Evolutionary conservation across 2,113 vertebrate species (phyloP).

Genomic region (Sinocyclocheilus anophthalmus): DNA sequence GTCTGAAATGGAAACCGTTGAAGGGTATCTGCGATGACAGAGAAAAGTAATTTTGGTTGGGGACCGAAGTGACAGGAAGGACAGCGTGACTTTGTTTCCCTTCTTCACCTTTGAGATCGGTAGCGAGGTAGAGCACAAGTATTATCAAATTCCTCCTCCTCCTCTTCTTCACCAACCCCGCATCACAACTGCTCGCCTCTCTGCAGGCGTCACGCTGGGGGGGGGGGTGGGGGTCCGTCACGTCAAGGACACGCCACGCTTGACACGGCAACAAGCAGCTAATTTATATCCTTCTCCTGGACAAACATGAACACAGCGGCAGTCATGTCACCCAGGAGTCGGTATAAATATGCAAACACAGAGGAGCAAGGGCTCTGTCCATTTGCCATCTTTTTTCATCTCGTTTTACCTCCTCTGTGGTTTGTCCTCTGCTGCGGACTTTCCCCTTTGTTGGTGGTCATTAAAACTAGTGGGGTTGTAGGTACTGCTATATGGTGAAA

Average conservation of each 20-base stretch:
- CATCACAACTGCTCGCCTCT: not conserved
- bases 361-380: constrained; percentile 3
- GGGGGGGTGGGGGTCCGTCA: too few species aligned
- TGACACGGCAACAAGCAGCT: constrained; percentile 48
- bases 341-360: constrained; percentile 51
- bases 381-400: not conserved
- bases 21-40: constrained; percentile 29
- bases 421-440: constrained; percentile 39
- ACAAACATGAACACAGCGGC: constrained; percentile 46
- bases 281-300: constrained; percentile 48
- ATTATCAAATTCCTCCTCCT: constrained; percentile 35
- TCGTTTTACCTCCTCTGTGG: constrained; percentile 28
- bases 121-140: constrained; percentile 21
- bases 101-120: constrained; percentile 40
- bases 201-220: too few species aligned
- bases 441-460: constrained; percentile 35
- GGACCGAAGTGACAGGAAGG: constrained; percentile 52
- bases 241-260: constrained; percentile 55
- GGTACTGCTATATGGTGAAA: constrained; percentile 47
- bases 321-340: constrained; percentile 47
- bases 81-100: constrained; percentile 54
- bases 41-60: constrained; percentile 48
- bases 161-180: constrained; percentile 29
- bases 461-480: constrained; percentile 65
- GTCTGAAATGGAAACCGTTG: constrained; percentile 28